These are phyloP conservation scores for Strigops habroptila DNA, from an alignment of 2,113 vertebrate genomes.

Conservation along the genomic window DNA sequence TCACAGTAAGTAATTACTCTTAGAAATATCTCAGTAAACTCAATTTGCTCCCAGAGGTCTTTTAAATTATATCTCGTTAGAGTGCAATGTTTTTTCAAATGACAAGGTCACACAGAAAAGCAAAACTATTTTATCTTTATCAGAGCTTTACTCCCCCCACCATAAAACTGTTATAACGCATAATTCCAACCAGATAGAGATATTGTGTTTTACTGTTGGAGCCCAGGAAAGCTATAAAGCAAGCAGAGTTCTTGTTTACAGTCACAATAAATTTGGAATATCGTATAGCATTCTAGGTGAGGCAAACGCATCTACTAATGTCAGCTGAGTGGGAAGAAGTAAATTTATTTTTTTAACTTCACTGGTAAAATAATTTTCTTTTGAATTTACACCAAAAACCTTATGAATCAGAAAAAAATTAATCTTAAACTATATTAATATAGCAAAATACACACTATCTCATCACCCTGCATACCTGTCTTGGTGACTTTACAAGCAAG, in stretches of 20 bases:
- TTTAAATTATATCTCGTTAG: conserved; percentile 73
- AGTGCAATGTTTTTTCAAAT: conserved; percentile 69
- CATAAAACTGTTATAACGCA: conserved; percentile 63
- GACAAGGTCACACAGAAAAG: conserved; percentile 70
- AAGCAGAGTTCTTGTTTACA: conserved; percentile 60
- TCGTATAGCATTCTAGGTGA: neutral
- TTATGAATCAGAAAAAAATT: neutral
- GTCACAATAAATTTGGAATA: conserved; percentile 57
- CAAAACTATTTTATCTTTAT: conserved; percentile 71
- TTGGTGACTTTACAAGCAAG: neutral
- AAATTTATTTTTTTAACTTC: neutral
- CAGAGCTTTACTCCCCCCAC: conserved; percentile 25
- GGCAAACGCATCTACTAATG: neutral
- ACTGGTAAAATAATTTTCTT: neutral
- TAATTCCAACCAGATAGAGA: conserved; percentile 46
- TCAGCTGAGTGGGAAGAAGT: neutral
- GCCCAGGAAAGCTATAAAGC: conserved; percentile 44
- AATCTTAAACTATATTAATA: neutral
- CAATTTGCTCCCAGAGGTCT: conserved; percentile 67
- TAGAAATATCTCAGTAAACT: conserved; percentile 75
- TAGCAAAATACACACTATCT: neutral
- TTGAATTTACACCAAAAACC: neutral
- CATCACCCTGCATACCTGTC: neutral
- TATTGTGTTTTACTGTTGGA: conserved; percentile 34
- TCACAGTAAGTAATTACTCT: conserved; percentile 73